These are phyloP conservation scores for Portevinia maculata DNA, from an alignment of 2,888 invertebrate genomes.

Conservation along the genomic window DNA sequence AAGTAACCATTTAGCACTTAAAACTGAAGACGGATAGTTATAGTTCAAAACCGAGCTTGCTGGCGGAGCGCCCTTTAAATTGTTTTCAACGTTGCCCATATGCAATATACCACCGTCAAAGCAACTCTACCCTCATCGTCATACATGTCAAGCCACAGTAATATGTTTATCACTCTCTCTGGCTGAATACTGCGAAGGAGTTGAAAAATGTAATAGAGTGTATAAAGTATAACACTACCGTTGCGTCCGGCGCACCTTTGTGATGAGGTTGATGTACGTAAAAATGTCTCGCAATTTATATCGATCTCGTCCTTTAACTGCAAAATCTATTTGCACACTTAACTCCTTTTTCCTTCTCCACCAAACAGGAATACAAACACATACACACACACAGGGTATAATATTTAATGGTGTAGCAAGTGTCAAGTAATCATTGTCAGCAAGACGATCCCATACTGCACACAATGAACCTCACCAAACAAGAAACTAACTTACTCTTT, in stretches of 20 bases:
- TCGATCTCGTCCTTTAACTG: constrained; percentile 40
- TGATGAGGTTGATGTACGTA: constrained; percentile 35
- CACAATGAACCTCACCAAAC: constrained; percentile 21
- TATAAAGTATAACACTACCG: too few species aligned
- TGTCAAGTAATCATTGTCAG: constrained; percentile 71
- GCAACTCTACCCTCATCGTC: too few species aligned
- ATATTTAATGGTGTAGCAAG: constrained; percentile 61
- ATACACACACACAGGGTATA: too few species aligned
- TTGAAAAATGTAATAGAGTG: constrained; percentile 23
- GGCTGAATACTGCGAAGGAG: constrained; percentile 3
- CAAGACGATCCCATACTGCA: constrained; percentile 30
- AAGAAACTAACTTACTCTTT: not conserved
- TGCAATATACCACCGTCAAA: too few species aligned
- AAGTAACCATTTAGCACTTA: too few species aligned
- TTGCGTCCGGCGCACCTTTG: constrained; percentile 23
- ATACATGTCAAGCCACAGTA: too few species aligned
- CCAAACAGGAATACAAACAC: constrained; percentile 4
- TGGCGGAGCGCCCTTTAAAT: too few species aligned
- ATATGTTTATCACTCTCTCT: too few species aligned
- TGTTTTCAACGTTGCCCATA: too few species aligned
- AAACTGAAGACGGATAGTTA: too few species aligned
- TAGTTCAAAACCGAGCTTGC: too few species aligned
- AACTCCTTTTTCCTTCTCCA: not conserved
- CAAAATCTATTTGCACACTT: constrained; percentile 19
- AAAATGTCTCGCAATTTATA: constrained; percentile 58